A percentile compares a stretch with the other conserved stretches of the same genome.
Conservation (phyloP, 2,797 vertebrate genomes). For the Eutrigla gurnardus region DNA sequence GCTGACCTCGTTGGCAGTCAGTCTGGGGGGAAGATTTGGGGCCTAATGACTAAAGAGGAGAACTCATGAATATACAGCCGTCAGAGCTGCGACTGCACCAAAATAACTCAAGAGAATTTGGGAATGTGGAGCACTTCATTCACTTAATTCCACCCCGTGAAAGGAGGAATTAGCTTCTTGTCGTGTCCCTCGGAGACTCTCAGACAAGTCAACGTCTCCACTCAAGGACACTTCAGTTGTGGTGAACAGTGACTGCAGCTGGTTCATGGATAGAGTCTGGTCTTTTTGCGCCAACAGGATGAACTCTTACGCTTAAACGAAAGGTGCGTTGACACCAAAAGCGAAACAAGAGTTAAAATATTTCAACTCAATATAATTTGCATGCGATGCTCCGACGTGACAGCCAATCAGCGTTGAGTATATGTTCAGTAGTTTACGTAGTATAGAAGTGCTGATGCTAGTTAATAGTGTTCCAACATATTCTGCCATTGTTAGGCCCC, state of each 20-base stretch:
- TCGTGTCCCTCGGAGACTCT: slow-evolving; percentile 38
- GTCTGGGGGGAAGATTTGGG: slow-evolving; percentile 47
- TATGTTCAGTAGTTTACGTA: too few relatives aligned
- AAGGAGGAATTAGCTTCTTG: slow-evolving; percentile 53
- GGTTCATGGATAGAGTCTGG: background rate
- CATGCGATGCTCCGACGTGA: background rate
- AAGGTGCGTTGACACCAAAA: too few relatives aligned
- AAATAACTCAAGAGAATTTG: slow-evolving; percentile 58
- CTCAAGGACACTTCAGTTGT: slow-evolving; percentile 29
- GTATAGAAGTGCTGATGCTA: too few relatives aligned
- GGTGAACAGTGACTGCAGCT: background rate
- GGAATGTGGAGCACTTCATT: slow-evolving; percentile 68
- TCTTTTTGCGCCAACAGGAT: background rate
- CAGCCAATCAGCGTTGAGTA: too few relatives aligned
- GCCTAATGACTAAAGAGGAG: slow-evolving; percentile 59
- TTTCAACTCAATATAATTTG: too few relatives aligned
- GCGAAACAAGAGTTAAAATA: too few relatives aligned
- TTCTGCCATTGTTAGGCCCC: too few relatives aligned
- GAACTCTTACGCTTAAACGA: background rate
- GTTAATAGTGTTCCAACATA: too few relatives aligned
- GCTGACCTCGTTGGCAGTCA: slow-evolving; percentile 63
- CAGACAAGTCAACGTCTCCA: slow-evolving; percentile 12
- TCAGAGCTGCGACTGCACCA: slow-evolving; percentile 28
- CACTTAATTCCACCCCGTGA: slow-evolving; percentile 49
- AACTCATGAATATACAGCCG: slow-evolving; percentile 65